A percentile compares a stretch with the other conserved stretches of the same genome.
Evolutionary conservation across 2,888 invertebrate genomes (phyloP).

Genomic region (Cabera pusaria): DNA sequence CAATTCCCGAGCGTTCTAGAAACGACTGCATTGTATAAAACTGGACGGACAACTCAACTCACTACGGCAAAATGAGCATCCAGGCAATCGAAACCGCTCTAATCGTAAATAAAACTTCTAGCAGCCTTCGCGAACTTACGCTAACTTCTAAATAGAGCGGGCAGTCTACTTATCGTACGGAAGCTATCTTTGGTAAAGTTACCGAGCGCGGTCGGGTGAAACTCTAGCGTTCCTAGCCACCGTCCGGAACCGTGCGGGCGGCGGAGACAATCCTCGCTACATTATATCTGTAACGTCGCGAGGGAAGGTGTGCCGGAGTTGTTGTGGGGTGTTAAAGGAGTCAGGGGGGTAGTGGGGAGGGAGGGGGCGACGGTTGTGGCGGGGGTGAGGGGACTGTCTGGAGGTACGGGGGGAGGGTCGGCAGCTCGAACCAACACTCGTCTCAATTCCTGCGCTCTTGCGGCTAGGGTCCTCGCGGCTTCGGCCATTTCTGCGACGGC

Average conservation of each 20-base stretch:
- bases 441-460: conserved; percentile 91
- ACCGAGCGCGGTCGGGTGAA: conserved; percentile 36
- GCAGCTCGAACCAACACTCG: conserved; percentile 88
- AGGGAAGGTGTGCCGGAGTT: conserved; percentile 52
- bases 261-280: no score
- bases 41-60: conserved; percentile 83
- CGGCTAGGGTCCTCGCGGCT: conserved; percentile 93
- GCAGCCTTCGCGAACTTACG: conserved; percentile 61
- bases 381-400: conserved; percentile 57
- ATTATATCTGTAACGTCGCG: conserved; percentile 67
- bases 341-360: conserved; percentile 58
- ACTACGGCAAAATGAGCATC: conserved; percentile 80
- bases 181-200: conserved; percentile 68
- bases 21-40: conserved; percentile 71
- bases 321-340: conserved; percentile 63
- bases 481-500: conserved; percentile 98
- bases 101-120: conserved; percentile 51
- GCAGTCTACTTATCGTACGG: conserved; percentile 52
- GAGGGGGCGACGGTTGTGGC: conserved; percentile 62
- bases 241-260: conserved; percentile 30
- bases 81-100: conserved; percentile 57
- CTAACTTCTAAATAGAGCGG: conserved; percentile 66
- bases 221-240: conserved; percentile 46
- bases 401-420: conserved; percentile 57
- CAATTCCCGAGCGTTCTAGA: conserved; percentile 45